Percentiles rank a stretch among this genome's conserved stretches.
These are phyloP conservation scores for Drosophila micromelanica DNA, from an alignment of 1,140 invertebrate genomes.

Conservation along the genomic window DNA sequence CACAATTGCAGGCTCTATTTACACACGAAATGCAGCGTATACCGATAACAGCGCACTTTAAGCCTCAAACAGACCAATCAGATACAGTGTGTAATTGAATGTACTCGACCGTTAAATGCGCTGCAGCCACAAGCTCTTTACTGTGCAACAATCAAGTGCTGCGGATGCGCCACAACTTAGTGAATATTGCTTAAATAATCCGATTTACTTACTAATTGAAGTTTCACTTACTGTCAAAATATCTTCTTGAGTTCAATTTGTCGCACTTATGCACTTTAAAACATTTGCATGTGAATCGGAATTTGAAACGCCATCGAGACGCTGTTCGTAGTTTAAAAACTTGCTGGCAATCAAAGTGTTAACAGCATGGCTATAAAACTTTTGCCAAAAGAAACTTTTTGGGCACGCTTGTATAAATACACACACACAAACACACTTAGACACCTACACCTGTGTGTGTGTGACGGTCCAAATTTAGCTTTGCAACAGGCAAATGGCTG, in stretches of 20 bases:
- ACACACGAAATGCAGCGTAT: conserved; percentile 53
- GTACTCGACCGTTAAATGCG: conserved; percentile 69
- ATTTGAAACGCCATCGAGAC: conserved; percentile 13
- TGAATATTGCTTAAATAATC: not conserved
- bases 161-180: not conserved
- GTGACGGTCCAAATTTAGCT: conserved; percentile 29
- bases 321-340: conserved; percentile 58
- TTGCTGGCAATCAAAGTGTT: conserved; percentile 77
- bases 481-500: conserved; percentile 39
- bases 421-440: too few relatives aligned
- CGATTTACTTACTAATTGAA: not conserved
- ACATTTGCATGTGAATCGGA: conserved; percentile 64
- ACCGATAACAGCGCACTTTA: conserved; percentile 35
- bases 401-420: conserved; percentile 3
- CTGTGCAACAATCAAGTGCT: conserved; percentile 14
- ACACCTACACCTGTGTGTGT: not conserved
- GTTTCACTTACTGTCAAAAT: not conserved
- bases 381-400: conserved; percentile 63
- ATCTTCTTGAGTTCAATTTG: not conserved
- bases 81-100: conserved; percentile 47
- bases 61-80: conserved; percentile 17
- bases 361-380: conserved; percentile 72
- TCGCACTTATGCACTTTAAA: conserved; percentile 55
- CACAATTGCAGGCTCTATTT: conserved; percentile 44
- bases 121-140: conserved; percentile 27